Evolutionary conservation across 2,797 vertebrate genomes (phyloP).

Genomic region (Cygnus olor): DNA sequence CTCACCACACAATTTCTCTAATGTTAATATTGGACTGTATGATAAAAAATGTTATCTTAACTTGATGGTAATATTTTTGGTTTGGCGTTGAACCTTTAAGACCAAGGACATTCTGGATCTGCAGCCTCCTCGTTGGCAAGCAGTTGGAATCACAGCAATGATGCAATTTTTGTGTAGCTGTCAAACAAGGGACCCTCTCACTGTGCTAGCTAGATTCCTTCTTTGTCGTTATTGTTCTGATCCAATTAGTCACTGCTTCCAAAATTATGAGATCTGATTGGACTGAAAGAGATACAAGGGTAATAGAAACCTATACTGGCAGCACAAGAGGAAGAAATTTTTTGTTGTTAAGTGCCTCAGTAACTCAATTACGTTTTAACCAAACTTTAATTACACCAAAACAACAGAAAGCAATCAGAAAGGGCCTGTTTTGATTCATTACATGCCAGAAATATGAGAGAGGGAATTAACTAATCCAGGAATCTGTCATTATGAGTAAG

Average conservation of each 20-base stretch:
- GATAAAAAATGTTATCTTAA: background rate
- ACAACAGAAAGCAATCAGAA: background rate
- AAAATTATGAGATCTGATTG: background rate
- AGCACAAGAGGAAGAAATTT: background rate
- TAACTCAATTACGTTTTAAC: background rate
- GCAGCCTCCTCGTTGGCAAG: slow-evolving; percentile 14
- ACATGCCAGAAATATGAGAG: background rate
- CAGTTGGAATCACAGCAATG: slow-evolving; percentile 42
- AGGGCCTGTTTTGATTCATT: background rate
- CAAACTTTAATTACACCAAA: background rate
- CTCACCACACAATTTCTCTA: background rate
- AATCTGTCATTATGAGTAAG: background rate
- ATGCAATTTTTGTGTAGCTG: slow-evolving; percentile 44
- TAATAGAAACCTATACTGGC: background rate
- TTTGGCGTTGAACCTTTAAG: background rate
- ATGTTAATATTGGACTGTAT: background rate
- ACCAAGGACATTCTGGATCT: background rate
- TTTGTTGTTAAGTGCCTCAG: background rate
- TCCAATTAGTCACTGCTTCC: slow-evolving; percentile 46
- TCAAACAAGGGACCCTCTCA: slow-evolving; percentile 65
- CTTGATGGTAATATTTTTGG: background rate
- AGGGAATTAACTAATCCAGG: background rate
- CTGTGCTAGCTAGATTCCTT: slow-evolving; percentile 17
- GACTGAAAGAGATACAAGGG: background rate
- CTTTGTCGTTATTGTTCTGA: slow-evolving; percentile 53